Base-by-base conservation (phyloP, 2,888 invertebrate species). In the Creontiades dilutus region DNA sequence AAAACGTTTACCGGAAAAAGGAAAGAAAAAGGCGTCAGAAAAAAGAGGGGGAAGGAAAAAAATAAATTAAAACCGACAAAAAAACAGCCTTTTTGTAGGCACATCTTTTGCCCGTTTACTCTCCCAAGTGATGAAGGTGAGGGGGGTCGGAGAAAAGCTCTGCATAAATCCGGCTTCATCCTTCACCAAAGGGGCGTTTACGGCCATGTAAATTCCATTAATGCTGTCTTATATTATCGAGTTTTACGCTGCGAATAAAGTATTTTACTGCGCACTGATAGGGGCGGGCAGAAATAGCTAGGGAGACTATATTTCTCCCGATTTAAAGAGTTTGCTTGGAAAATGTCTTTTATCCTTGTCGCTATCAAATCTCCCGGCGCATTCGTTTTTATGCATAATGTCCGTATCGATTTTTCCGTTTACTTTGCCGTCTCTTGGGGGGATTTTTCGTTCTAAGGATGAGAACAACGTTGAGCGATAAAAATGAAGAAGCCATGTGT, bases 191-290 rank as follows among this genome's bases (percentile, higher is more conserved):
- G n/a, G 61, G 57, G 85, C 85, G 85, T 85, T 85, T 85, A 85
- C 85, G 88, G 88, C 52, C 76, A 76, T 87, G 76, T 88, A 88
- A 88, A 88, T 78, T 78, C 88, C 88, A 88, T 88, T 88, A 88
- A 88, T 88, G 80, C 78, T 78, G 88, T 52, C 80, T 37, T 88
- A 88, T 88, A 80, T 88, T 78, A 78, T 78, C 55, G 52, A 75
- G 76, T 88, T 88, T 88, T 88, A 88, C 85, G 57, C 85, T n/a
- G 85, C 61, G 57, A 85, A 68, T 85, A 85, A 85, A 85, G 85
- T 85, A 85, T 85, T 85, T 85, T 47, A 85, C 47, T 85, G 85
- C 85, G 37, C n/a, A 37, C 47, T 57, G 85, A 85, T 85, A 85
- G 47, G 61, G 61, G 27, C 52, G 37, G 55, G 12, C 13, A 52